These are phyloP conservation scores for Reinhardtius hippoglossoides DNA, from an alignment of 2,113 vertebrate species.

Conservation along the genomic window DNA sequence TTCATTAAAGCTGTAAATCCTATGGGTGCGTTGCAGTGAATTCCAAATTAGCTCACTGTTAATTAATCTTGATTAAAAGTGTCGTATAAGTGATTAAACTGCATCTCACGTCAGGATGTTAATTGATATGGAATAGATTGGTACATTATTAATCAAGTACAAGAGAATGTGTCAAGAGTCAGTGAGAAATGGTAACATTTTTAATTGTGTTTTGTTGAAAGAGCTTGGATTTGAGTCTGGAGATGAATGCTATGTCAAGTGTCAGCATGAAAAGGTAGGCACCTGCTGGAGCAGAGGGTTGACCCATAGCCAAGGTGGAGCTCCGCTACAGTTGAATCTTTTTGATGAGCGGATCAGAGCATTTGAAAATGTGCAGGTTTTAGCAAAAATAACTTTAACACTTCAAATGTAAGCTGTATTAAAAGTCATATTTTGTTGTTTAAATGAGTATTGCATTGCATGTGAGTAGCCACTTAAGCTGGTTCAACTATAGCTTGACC, in stretches of 20 bases:
- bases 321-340: background rate
- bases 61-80: slow-evolving; percentile 63
- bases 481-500: no score
- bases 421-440: background rate
- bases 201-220: background rate
- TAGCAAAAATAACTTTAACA: no score
- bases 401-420: background rate
- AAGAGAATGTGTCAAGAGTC: slow-evolving; percentile 26
- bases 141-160: slow-evolving; percentile 49
- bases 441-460: background rate
- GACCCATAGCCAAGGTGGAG: no score
- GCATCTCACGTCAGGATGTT: slow-evolving; percentile 12
- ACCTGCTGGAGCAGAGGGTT: background rate
- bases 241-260: slow-evolving; percentile 5
- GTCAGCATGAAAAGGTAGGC: background rate
- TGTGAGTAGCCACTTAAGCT: no score
- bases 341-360: background rate
- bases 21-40: slow-evolving; percentile 40
- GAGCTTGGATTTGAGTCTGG: background rate
- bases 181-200: background rate
- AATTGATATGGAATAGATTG: slow-evolving; percentile 33
- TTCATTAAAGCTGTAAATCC: slow-evolving; percentile 54
- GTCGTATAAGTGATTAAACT: slow-evolving; percentile 23
- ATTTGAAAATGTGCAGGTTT: background rate
- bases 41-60: slow-evolving; percentile 40